Conservation (phyloP, 1,140 invertebrate genomes). For the Apis cerana region DNA sequence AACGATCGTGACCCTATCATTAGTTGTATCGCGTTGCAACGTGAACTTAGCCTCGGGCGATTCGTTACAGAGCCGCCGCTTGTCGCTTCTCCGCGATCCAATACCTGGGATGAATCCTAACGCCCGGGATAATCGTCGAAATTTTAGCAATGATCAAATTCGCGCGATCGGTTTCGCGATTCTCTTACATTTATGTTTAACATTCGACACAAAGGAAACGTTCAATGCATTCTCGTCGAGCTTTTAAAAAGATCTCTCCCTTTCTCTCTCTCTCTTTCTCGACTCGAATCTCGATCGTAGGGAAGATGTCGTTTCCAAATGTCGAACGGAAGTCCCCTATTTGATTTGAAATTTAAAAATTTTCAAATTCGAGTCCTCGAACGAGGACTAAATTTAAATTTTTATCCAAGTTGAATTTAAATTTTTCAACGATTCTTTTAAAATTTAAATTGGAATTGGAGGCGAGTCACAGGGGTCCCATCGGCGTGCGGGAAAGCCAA, state of each 20-base stretch:
- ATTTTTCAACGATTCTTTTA: not conserved
- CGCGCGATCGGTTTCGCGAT: not conserved
- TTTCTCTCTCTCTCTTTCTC: too few relatives aligned
- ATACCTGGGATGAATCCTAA: slow-evolving; percentile 14
- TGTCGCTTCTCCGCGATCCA: slow-evolving; percentile 30
- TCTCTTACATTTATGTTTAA: too few relatives aligned
- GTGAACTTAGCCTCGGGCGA: slow-evolving; percentile 1
- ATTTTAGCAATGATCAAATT: slow-evolving; percentile 24
- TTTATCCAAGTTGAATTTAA: not conserved
- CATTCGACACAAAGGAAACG: too few relatives aligned
- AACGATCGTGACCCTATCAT: slow-evolving; percentile 3
- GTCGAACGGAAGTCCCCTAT: too few relatives aligned
- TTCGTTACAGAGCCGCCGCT: slow-evolving; percentile 14
- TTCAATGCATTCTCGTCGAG: too few relatives aligned
- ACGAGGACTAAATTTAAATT: not conserved
- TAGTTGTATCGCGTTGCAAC: slow-evolving; percentile 15
- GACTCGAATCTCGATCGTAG: too few relatives aligned
- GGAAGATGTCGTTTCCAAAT: too few relatives aligned
- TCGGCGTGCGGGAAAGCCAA: not conserved
- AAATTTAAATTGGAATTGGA: too few relatives aligned
- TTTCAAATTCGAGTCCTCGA: not conserved
- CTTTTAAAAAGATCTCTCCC: too few relatives aligned
- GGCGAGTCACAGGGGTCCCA: too few relatives aligned
- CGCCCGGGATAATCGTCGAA: slow-evolving; percentile 40
- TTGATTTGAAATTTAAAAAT: not conserved